Evolutionary conservation across 2,888 invertebrate species (phyloP), one percentile per base, ranked within the genome.

Genomic region (Meiosimyza platycephala): DNA sequence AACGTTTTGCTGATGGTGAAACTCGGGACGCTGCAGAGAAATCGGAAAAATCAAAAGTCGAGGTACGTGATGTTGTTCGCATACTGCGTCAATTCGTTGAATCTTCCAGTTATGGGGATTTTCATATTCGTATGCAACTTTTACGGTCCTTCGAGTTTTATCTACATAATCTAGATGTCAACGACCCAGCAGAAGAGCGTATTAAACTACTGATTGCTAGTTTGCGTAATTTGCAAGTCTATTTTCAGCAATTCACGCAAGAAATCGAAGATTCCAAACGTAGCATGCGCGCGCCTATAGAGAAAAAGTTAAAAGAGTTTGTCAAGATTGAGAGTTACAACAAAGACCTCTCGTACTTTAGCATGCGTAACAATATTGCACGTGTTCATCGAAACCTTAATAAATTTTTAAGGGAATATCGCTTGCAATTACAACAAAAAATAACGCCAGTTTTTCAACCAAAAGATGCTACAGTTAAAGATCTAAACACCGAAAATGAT

Each of bases 301-400:
- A 98, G 83, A 96, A 95, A 87, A 94, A 96, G 85, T 86, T 99
- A 13, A 93, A 93, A 78, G 97, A 97, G 79, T 96, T 95, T 83
- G 94, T 99, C 1, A 97, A 98, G 87, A 98, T 99, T 71, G 95
- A 95, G 67, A 91, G 95, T 54, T 99, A 98, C 95, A 95, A 94
- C 81, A 93, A 95, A 81, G 98, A 99, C 82, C 91, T 96, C 15
- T 98, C 94, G 81, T 97, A 97, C 85, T 98, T 96, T 92, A 93
- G 97, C 50, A 93, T 99, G 71, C 96, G 95, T 79, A 94, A 94
- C 78, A 94, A 96, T 0, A 93, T 97, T 0, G 93, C 94, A 55
- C 96, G 95, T 82, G 94, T 95, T 0, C 97, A 98, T 84, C 92
- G 93, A 76, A 94, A 93, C 22, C 88, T 98, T 12, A 94, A 95